phyloP scores from a whole-genome alignment of 2,797 vertebrate species.

The Semaprochilodus insignis region DNA sequence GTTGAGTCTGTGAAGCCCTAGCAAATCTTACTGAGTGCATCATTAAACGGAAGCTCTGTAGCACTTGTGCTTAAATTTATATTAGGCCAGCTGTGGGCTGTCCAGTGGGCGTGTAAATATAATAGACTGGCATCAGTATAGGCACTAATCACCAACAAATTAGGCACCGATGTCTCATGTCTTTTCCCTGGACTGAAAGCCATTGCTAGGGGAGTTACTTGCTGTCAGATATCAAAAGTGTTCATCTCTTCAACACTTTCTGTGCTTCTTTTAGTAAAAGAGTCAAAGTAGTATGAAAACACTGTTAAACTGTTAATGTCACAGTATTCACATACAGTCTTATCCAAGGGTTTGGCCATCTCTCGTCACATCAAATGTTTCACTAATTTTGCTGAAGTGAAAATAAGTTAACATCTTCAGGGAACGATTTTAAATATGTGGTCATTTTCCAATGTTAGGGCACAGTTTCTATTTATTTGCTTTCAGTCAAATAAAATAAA shows the following conservation, averaged over 20 bases:
- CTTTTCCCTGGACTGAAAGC: conserved; percentile 18
- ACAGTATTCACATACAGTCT: too few relatives aligned
- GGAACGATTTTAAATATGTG: too few relatives aligned
- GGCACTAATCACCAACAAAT: conserved; percentile 31
- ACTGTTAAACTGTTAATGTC: too few relatives aligned
- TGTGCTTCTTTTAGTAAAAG: not conserved
- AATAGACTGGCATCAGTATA: conserved; percentile 16
- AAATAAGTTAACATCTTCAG: too few relatives aligned
- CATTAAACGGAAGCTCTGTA: conserved; percentile 18
- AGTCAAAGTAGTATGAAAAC: too few relatives aligned
- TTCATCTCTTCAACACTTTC: not conserved
- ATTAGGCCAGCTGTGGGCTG: conserved; percentile 1
- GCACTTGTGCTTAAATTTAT: conserved; percentile 5
- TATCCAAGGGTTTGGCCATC: too few relatives aligned
- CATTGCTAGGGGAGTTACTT: conserved; percentile 13
- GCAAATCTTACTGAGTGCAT: not conserved
- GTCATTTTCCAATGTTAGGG: too few relatives aligned
- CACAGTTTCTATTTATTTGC: too few relatives aligned
- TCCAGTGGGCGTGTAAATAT: not conserved
- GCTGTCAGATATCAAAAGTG: conserved; percentile 29
- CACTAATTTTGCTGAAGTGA: too few relatives aligned
- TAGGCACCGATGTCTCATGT: conserved; percentile 13
- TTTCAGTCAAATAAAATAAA: too few relatives aligned
- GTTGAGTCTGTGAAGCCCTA: not conserved
- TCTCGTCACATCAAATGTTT: too few relatives aligned